Base-by-base conservation (phyloP, 2,888 invertebrate genomes). In the Theristus sp. region DNA sequence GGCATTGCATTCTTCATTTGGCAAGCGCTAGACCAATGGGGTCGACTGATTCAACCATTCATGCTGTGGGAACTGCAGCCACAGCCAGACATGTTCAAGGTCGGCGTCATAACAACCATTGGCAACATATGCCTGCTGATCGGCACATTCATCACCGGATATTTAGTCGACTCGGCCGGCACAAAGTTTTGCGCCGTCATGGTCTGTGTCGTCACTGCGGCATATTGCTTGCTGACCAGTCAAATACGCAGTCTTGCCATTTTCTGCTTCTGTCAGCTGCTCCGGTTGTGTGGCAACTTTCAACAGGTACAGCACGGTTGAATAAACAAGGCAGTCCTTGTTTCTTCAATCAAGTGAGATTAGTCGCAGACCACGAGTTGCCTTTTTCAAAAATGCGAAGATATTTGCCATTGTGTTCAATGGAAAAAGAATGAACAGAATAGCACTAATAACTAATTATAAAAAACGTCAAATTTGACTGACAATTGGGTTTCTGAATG, bases 11-110 rank as follows among this genome's bases (percentile, higher is more conserved):
- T 55, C 62, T 68, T 68, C 22, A 55, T 65, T n/a, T 69, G 67
- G 63, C 66, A 69, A 59, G 67, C 68, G 0, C 65, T 62, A 38
- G 69, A 68, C 38, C 66, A 68, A 59, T 70, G 70, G 70, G 65
- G 65, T 1, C 64, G 65, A 17, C 65, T 68, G 1, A 60, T 70
- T 20, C 26, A 66, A 1, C 69, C 70, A 6, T 70, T 70, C 57
- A 61, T 65, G 30, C 65, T 66, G 58, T 70, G 69, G 69, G 65
- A 65, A 27, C 60, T 69, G 27, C 52, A 62, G 26, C 70, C 69
- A 0, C 25, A 59, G 2, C 63, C 65, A 10, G 63, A 62, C 26
- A 62, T 67, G 56, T 66, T 65, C 53, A 62, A 65, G 26, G 63
- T 67, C 30, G 61, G 66, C 2, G 3, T 49, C 3, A 49, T 70